These are phyloP conservation scores for Platycnemis pennipes DNA, from an alignment of 2,888 invertebrate genomes.

Conservation along the genomic window DNA sequence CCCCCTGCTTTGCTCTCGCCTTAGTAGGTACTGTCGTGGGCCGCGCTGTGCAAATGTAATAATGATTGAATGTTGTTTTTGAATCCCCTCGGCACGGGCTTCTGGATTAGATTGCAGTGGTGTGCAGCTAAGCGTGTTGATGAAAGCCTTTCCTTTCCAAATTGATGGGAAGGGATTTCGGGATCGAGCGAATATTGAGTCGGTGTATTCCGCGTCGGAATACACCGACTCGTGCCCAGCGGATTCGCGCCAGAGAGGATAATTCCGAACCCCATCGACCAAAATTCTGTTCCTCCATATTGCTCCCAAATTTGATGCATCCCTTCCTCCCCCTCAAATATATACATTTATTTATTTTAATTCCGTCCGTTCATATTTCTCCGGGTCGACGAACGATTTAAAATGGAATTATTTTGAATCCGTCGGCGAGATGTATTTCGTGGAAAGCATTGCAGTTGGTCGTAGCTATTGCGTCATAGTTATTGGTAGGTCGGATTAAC, in stretches of 20 bases:
- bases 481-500: not conserved
- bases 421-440: not conserved
- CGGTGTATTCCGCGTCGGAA: not conserved
- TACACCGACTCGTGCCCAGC: not conserved
- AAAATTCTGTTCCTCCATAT: not conserved
- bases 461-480: not conserved
- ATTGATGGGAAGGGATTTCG: conserved; percentile 25
- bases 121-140: conserved; percentile 21
- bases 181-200: not conserved
- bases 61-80: conserved; percentile 27
- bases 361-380: not conserved
- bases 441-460: not conserved
- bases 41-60: not conserved
- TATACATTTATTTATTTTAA: not conserved
- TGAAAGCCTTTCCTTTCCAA: conserved; percentile 22
- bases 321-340: not conserved
- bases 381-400: not conserved
- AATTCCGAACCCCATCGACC: not conserved
- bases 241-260: not conserved
- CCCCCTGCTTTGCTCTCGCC: too few relatives aligned
- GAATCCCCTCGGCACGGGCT: not conserved
- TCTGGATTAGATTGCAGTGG: conserved; percentile 3
- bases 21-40: not conserved
- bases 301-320: not conserved
- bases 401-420: not conserved